Evolutionary conservation across 1,140 invertebrate species (phyloP).

Genomic region (Cydia pomonella): DNA sequence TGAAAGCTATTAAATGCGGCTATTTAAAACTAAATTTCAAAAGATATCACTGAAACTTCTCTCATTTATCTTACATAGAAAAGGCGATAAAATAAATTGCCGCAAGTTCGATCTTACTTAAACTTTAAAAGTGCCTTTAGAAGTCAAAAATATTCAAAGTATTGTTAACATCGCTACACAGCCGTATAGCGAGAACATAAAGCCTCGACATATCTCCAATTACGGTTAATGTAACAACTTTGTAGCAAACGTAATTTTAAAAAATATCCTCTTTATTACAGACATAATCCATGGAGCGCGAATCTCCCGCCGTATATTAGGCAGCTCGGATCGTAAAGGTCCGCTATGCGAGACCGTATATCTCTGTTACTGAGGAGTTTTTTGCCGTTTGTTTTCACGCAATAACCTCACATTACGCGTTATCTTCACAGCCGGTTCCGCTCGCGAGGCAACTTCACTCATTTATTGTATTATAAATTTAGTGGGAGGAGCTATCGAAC

Average conservation of each 20-base stretch:
- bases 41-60: slow-evolving; percentile 22
- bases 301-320: slow-evolving; percentile 64
- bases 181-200: slow-evolving; percentile 3
- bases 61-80: slow-evolving; percentile 29
- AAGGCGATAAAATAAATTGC: slow-evolving; percentile 28
- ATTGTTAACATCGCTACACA: slow-evolving; percentile 1
- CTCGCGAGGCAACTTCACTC: slow-evolving; percentile 57
- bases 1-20: not conserved
- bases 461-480: slow-evolving; percentile 77
- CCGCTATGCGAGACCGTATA: slow-evolving; percentile 57
- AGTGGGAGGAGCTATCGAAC: slow-evolving; percentile 70
- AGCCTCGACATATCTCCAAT: slow-evolving; percentile 44
- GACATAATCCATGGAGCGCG: slow-evolving; percentile 64
- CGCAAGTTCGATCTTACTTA: slow-evolving; percentile 12
- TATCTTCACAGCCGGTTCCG: slow-evolving; percentile 63
- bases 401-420: slow-evolving; percentile 68
- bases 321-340: slow-evolving; percentile 64
- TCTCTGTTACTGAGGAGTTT: slow-evolving; percentile 58
- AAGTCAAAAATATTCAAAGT: slow-evolving; percentile 14
- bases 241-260: slow-evolving; percentile 65
- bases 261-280: slow-evolving; percentile 70
- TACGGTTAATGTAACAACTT: slow-evolving; percentile 55
- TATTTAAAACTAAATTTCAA: slow-evolving; percentile 22
- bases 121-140: slow-evolving; percentile 17
- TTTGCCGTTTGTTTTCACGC: slow-evolving; percentile 74